Evolutionary conservation across 2,113 vertebrate genomes (phyloP), one percentile per base, ranked within the genome.

Genomic region (Clarias batrachus): DNA sequence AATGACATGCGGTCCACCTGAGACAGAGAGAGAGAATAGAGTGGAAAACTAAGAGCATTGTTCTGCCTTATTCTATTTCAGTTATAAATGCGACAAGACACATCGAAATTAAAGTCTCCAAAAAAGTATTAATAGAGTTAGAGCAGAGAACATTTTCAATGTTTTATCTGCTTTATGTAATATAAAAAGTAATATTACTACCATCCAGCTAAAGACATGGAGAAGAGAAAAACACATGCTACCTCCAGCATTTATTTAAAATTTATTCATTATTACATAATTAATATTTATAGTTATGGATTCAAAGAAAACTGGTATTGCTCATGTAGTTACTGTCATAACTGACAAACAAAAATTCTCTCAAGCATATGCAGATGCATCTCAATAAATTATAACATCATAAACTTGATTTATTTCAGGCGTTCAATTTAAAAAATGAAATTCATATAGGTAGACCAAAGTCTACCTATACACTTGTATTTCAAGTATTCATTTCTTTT

Each of bases 1-100:
- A 99, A 99, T 19, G 98, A 98, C 95, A 99, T 96, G 48, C 98
- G 96, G 83, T 99, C 98, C 94, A 99, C 98, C 98, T 99, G 91
- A 2, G 27, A 78, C 57, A 76, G 19, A 62, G 65, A 66, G 85
- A 70, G 57, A 41, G 33, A 83, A 30, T 37, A 56, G 6, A 73
- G 33, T 41, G 33, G 70, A 8, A 73, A 76, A 76, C 48, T 76
- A 8, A 76, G 37, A 14, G 17, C 70, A 21, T 9, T 37, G 30
- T 17, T 33, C 13, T 33, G 33, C 19, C 70, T 73, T 73, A 41
- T 73, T 41, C 11, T 73, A 41, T 73, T 73, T 41, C 9, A 73
- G 23, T 11, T 76, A 54, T 54, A 52, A 52, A 17, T 41, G 73
- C 37, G 16, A 78, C 25, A 78, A 27, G 12, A 54, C 10, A 73